A percentile compares a stretch with the other conserved stretches of the same genome.
Conservation (phyloP, 2,888 invertebrate genomes). For the Cremastinae sp. region DNA sequence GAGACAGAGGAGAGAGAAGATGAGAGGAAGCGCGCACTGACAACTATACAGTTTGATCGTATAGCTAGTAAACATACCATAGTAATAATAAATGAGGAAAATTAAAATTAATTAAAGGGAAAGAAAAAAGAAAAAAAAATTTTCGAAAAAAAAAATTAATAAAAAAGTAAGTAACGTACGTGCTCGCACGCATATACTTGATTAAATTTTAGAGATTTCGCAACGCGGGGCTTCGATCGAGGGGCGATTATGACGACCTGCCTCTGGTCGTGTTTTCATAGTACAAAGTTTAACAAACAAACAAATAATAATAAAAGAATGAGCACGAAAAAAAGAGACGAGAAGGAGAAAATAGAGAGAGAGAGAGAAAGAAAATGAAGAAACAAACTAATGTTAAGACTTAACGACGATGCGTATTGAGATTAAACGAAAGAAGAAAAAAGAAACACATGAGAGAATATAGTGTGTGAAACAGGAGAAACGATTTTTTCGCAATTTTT, state of each 20-base stretch:
- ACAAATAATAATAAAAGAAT: slow-evolving; percentile 44
- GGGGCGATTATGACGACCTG: slow-evolving; percentile 66
- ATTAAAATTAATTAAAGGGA: slow-evolving; percentile 39
- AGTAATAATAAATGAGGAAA: slow-evolving; percentile 57
- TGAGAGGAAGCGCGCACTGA: slow-evolving; percentile 61
- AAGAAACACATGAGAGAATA: slow-evolving; percentile 40
- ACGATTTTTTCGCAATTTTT: slow-evolving; percentile 27
- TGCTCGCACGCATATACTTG: slow-evolving; percentile 63
- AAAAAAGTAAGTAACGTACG: slow-evolving; percentile 59
- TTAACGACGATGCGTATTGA: slow-evolving; percentile 60
- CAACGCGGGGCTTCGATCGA: slow-evolving; percentile 73
- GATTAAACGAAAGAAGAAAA: slow-evolving; percentile 49
- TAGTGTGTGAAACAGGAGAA: slow-evolving; percentile 65
- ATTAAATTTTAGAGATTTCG: slow-evolving; percentile 63
- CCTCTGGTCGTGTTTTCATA: slow-evolving; percentile 74
- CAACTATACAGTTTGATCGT: slow-evolving; percentile 72
- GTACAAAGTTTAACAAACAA: slow-evolving; percentile 74
- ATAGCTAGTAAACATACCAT: slow-evolving; percentile 68
- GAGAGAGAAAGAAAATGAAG: slow-evolving; percentile 40
- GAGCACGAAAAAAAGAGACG: neutral
- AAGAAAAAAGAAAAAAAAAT: slow-evolving; percentile 36
- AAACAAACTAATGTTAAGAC: slow-evolving; percentile 75
- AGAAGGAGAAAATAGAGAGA: slow-evolving; percentile 21
- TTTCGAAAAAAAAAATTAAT: slow-evolving; percentile 30
- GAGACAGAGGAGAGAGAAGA: slow-evolving; percentile 38